Conservation (phyloP, 92 coral and sea anemone species). For the Plumapathes pennacea region DNA sequence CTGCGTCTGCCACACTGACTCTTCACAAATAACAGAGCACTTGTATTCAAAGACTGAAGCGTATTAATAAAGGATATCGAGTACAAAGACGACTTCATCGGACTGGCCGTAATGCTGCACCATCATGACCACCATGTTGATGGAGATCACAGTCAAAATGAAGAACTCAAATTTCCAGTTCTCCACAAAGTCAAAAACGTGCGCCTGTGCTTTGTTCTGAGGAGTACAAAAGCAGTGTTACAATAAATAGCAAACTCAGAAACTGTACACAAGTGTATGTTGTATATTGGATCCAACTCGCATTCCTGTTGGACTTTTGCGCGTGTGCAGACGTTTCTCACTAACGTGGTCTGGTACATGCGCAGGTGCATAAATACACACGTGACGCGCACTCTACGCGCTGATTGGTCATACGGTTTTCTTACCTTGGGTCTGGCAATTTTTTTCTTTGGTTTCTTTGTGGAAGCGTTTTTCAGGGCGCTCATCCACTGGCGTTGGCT, state of each 20-base stretch:
- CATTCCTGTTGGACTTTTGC: too few relatives aligned
- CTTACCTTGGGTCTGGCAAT: constrained; percentile 79
- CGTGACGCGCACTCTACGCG: too few relatives aligned
- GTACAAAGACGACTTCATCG: constrained; percentile 43
- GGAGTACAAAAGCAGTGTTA: too few relatives aligned
- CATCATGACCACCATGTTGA: constrained; percentile 92
- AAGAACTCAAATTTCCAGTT: constrained; percentile 79
- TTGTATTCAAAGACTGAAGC: too few relatives aligned
- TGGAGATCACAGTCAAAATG: constrained; percentile 65
- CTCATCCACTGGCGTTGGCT: constrained; percentile 92
- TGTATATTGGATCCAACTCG: too few relatives aligned
- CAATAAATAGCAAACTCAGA: too few relatives aligned
- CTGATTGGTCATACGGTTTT: not conserved
- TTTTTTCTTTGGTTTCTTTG: constrained; percentile 81
- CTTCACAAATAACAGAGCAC: too few relatives aligned
- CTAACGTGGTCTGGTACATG: too few relatives aligned
- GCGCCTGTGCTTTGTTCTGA: constrained; percentile 69
- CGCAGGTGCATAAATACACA: too few relatives aligned
- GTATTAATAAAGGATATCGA: constrained; percentile 99
- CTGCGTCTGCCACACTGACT: too few relatives aligned
- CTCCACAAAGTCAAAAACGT: constrained; percentile 76
- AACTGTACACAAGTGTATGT: too few relatives aligned
- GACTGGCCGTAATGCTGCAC: constrained; percentile 80
- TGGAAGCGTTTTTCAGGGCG: constrained; percentile 86
- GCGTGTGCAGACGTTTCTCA: too few relatives aligned